These are phyloP conservation scores for Hemibagrus guttatus DNA, from an alignment of 2,797 vertebrate genomes.

Conservation along the genomic window DNA sequence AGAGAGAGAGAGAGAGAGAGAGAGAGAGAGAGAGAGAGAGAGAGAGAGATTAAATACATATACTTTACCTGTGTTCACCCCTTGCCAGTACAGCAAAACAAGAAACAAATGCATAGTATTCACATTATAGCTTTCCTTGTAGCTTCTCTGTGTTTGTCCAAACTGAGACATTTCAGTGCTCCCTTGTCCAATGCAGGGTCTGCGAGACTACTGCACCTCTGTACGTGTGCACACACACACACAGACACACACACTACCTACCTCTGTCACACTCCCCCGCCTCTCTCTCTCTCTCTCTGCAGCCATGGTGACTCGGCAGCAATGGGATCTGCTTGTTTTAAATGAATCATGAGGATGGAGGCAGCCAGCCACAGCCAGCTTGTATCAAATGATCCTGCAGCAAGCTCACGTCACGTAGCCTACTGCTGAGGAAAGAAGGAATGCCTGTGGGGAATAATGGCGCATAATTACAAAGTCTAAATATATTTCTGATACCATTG, in stretches of 20 bases:
- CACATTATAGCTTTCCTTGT: conserved; percentile 55
- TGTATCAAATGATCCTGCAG: conserved; percentile 44
- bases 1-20: no score
- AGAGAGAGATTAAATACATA: conserved; percentile 42
- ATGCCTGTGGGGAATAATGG: background rate
- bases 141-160: conserved; percentile 44
- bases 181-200: conserved; percentile 11
- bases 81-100: conserved; percentile 64
- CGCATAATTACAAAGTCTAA: no score
- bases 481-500: background rate
- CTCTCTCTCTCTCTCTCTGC: conserved; percentile 27
- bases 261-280: conserved; percentile 14
- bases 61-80: conserved; percentile 66
- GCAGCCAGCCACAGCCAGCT: conserved; percentile 28
- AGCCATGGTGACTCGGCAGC: conserved; percentile 68
- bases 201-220: background rate
- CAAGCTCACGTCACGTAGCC: conserved; percentile 12
- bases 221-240: background rate
- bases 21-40: no score
- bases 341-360: conserved; percentile 68
- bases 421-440: background rate
- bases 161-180: conserved; percentile 25
- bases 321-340: conserved; percentile 56
- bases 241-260: background rate
- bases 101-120: conserved; percentile 57